Evolutionary conservation across 2,113 vertebrate species (phyloP), one percentile per base, ranked within the genome.

Genomic region (Pterophyllum scalare): DNA sequence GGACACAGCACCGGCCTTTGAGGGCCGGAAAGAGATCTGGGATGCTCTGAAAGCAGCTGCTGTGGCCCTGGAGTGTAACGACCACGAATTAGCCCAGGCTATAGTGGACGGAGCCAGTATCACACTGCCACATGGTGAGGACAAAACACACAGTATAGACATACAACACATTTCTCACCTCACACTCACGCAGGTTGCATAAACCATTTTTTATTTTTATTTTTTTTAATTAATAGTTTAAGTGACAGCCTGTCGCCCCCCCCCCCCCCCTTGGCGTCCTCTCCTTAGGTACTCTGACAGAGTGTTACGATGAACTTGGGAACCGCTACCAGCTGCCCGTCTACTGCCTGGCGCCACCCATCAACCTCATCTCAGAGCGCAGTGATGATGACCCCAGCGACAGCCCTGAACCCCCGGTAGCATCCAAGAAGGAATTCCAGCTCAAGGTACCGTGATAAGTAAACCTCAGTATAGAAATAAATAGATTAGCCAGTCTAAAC

Each of bases 11-110:
- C 98, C 98, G 0, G 98, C 98, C 56, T 99, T 99, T 0, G 98
- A 99, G 91, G 98, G 98, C 40, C 98, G 98, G 38, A 99, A 99
- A 89, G 98, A 99, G 96, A 99, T 99, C 95, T 99, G 98, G 98
- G 98, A 99, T 1, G 98, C 98, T 59, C 95, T 99, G 85, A 99
- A 98, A 92, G 98, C 98, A 0, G 98, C 98, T 0, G 96, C 98
- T 3, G 97, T 97, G 4, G 98, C 98, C 0, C 96, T 98, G 35
- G 98, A 99, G 92, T 96, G 96, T 58, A 98, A 97, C 0, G 98
- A 99, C 94, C 98, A 98, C 0, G 97, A 98, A 86, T 94, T 99
- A 84, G 98, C 98, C 7, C 98, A 99, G 94, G 98, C 98, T 20
- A 99, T 99, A 67, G 96, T 99, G 1, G 98, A 99, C 0, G 98